These are phyloP conservation scores for Nebria salina DNA, from an alignment of 2,888 invertebrate species.

Conservation along the genomic window DNA sequence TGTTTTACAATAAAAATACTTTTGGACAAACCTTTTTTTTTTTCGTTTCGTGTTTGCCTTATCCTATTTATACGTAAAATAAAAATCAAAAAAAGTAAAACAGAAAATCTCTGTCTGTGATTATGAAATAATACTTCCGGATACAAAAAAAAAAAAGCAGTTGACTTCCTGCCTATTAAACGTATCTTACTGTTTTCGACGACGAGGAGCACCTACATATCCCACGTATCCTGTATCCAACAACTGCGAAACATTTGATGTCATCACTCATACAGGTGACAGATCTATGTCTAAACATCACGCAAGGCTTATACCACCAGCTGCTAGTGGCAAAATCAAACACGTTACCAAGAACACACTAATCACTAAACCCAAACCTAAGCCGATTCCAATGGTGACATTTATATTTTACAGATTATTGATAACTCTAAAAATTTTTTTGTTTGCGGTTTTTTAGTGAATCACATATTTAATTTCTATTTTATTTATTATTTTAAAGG, in stretches of 20 bases:
- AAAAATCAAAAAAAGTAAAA: neutral
- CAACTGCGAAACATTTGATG: neutral
- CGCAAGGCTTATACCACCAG: neutral
- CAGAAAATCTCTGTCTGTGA: neutral
- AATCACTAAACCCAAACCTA: neutral
- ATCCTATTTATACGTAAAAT: neutral
- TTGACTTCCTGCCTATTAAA: neutral
- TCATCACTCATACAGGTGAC: neutral
- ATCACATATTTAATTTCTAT: too few relatives aligned
- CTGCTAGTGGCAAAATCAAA: neutral
- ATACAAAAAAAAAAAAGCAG: neutral
- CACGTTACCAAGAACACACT: neutral
- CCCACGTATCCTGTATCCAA: neutral
- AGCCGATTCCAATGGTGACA: neutral
- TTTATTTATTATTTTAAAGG: too few relatives aligned
- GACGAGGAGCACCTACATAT: neutral
- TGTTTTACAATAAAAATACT: too few relatives aligned
- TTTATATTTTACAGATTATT: neutral
- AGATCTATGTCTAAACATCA: neutral
- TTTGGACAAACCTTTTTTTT: too few relatives aligned
- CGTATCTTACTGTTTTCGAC: neutral
- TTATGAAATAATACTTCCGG: conserved; percentile 1
- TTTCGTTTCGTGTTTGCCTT: too few relatives aligned
- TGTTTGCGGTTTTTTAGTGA: too few relatives aligned
- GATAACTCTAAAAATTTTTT: neutral